Base-by-base conservation (phyloP, 2,797 vertebrate genomes). In the Typhlichthys eigenmanni region DNA sequence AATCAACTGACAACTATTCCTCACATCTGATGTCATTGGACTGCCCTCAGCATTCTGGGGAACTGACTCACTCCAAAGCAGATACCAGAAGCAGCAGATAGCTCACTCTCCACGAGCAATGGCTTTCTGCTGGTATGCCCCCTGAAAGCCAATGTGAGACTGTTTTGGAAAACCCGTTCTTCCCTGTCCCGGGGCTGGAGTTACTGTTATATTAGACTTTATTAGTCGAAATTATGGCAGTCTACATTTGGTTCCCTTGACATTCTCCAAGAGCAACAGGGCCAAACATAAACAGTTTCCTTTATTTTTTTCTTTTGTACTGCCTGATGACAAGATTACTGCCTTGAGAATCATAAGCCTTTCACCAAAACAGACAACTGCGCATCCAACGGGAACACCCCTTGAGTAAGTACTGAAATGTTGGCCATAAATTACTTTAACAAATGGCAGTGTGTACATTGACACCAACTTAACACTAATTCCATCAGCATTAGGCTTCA, bases 1-100 rank as follows among this genome's bases (percentile, higher is more conserved):
- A 87, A 89, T 89, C 84, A 84, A 85, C 83, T 76, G 81, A 87
- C 86, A 85, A 82, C 83, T 84, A 84, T 88, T 88, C 82, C 81
- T 85, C 79, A 85, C 74, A 68, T 83, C 82, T 88, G 81, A 89
- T 88, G 84, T 92, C 87, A 91, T 80, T 75, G 71, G 74, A 79
- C 81, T 75, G 79, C 82, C 85, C 85, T 86, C 82, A 77, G 79
- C 74, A 86, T 88, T 87, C 86, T 87, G 67, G 68, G 72, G 71
- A 74, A 83, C 79, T 87, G 86, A 88, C 78, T 90, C 85, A 88
- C 80, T 75, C 64, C 51, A 80, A 64, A 74, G 56, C 62, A 73
- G 74, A 82, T 62, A 72, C 69, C 63, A 70, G 84, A 79, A 72
- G 75, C 67, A 69, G 82, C 75, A 76, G 79, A 85, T 54, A 59